These are phyloP conservation scores for Holocentrus rufus DNA, from an alignment of 2,797 vertebrate species.

Conservation along the genomic window DNA sequence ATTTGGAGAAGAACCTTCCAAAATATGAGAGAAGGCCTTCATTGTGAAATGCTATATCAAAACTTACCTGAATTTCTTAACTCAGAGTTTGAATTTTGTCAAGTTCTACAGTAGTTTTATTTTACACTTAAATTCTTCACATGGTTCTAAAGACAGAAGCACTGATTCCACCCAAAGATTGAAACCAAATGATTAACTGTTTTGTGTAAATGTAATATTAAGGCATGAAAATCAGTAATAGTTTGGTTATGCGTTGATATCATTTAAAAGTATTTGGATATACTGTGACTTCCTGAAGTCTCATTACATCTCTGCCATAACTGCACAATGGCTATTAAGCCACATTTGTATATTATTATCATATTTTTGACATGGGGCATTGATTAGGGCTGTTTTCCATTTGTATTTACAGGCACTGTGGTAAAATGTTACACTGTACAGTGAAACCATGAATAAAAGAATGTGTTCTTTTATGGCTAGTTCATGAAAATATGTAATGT, in stretches of 20 bases:
- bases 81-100: neutral
- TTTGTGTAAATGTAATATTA: conserved; percentile 10
- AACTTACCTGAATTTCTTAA: neutral
- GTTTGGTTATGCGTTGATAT: conserved; percentile 3
- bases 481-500: conserved; percentile 30
- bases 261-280: conserved; percentile 1
- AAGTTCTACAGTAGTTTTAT: too few species aligned
- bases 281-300: conserved; percentile 12
- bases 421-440: conserved; percentile 39
- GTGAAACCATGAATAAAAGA: neutral
- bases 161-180: neutral
- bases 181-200: neutral
- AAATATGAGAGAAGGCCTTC: neutral
- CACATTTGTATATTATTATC: conserved; percentile 57
- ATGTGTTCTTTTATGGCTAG: conserved; percentile 21
- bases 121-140: too few species aligned
- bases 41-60: neutral
- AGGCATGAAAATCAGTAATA: conserved; percentile 7
- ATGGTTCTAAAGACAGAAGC: neutral
- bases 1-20: neutral
- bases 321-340: conserved; percentile 20
- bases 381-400: conserved; percentile 34
- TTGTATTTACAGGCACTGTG: conserved; percentile 45
- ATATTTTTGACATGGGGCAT: conserved; percentile 56
- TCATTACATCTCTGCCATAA: conserved; percentile 28